Percentiles rank a stretch among this genome's conserved stretches.
These are phyloP conservation scores for Polietes domitor DNA, from an alignment of 2,888 invertebrate genomes.

Conservation along the genomic window DNA sequence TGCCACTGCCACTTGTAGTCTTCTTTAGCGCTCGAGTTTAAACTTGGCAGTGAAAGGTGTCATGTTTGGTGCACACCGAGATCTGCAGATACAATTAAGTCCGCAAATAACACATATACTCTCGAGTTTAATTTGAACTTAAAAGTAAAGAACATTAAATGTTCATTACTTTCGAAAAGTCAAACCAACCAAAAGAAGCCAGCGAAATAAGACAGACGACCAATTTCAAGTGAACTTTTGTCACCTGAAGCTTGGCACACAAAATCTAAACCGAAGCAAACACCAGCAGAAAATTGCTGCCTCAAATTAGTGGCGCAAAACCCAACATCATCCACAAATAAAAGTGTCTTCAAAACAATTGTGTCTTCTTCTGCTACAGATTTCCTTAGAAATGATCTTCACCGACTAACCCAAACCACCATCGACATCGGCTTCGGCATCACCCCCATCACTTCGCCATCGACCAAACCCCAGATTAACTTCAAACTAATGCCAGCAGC, in stretches of 20 bases:
- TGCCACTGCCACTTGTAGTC: background rate
- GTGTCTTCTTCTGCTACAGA: background rate
- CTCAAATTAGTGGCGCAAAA: background rate
- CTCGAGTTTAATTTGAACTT: slow-evolving; percentile 26
- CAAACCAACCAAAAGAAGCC: background rate
- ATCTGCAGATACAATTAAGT: slow-evolving; percentile 4
- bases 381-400: background rate
- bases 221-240: slow-evolving; percentile 29
- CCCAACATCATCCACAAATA: background rate
- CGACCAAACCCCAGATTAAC: background rate
- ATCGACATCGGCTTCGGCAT: background rate
- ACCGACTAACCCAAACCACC: background rate
- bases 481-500: background rate
- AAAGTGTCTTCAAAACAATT: background rate
- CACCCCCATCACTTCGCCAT: background rate
- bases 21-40: background rate
- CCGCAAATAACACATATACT: background rate
- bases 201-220: background rate
- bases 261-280: background rate
- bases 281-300: background rate
- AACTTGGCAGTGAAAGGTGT: slow-evolving; percentile 33
- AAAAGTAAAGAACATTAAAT: slow-evolving; percentile 17
- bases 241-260: background rate
- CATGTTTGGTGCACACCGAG: slow-evolving; percentile 7
- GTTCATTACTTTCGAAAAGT: slow-evolving; percentile 32